These are phyloP conservation scores for Phalacrocorax carbo DNA, from an alignment of 2,113 vertebrate species.

Conservation along the genomic window DNA sequence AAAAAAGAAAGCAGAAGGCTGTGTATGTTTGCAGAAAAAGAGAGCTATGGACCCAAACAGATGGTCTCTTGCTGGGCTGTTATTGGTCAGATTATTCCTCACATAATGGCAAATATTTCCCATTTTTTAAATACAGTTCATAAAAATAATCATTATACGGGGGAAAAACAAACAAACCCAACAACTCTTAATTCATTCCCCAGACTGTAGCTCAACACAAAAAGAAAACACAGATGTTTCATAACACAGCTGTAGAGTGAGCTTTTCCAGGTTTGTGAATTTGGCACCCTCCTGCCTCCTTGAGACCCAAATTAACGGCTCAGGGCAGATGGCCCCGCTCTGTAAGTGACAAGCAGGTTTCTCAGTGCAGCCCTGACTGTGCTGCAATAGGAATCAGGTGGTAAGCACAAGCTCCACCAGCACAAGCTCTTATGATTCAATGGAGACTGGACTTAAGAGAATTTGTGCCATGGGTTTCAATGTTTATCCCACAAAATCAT, in stretches of 20 bases:
- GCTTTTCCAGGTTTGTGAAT: slow-evolving; percentile 34
- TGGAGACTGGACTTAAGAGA: neutral
- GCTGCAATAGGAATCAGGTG: neutral
- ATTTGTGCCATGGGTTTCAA: neutral
- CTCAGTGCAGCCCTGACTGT: neutral
- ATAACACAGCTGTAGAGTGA: slow-evolving; percentile 31
- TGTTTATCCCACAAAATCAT: neutral
- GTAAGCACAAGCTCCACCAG: neutral
- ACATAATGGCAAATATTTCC: neutral
- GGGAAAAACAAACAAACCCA: neutral
- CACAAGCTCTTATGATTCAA: neutral
- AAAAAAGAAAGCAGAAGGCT: neutral
- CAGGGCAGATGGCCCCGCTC: neutral
- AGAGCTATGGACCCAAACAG: neutral
- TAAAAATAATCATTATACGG: neutral
- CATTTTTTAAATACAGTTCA: neutral
- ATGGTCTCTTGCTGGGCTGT: neutral
- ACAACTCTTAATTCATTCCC: slow-evolving; percentile 10
- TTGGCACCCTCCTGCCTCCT: neutral
- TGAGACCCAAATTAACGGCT: neutral
- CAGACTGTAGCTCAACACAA: neutral
- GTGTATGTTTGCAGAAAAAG: neutral
- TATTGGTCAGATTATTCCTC: neutral
- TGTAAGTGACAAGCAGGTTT: neutral
- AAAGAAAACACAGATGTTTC: slow-evolving; percentile 49